Percentiles rank a stretch among this genome's conserved stretches.
Conservation (phyloP, 2,888 invertebrate genomes). For the Mylabris sibirica region DNA sequence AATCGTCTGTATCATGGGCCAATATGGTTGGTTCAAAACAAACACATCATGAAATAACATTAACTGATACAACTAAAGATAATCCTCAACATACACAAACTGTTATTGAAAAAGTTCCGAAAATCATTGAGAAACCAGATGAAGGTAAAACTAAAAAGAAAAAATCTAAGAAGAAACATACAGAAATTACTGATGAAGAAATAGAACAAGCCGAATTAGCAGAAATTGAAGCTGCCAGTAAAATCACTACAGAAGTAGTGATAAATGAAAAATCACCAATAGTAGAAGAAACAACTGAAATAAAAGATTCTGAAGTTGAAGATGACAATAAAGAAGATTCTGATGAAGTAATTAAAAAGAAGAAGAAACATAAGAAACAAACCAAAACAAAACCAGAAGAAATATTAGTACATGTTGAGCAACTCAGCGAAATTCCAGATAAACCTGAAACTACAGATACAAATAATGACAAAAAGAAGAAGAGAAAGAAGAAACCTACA, state of each 20-base stretch:
- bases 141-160: conserved; percentile 25
- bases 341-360: neutral
- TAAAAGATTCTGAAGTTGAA: neutral
- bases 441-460: conserved; percentile 5
- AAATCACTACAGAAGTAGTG: neutral
- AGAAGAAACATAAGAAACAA: conserved; percentile 1
- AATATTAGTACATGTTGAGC: neutral
- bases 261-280: neutral
- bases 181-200: conserved; percentile 17
- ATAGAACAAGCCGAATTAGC: neutral
- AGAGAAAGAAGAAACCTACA: conserved; percentile 16
- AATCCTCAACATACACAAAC: conserved; percentile 23
- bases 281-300: neutral
- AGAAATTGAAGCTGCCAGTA: conserved; percentile 1
- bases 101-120: conserved; percentile 20
- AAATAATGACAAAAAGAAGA: conserved; percentile 21
- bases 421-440: neutral
- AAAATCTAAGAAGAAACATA: conserved; percentile 31
- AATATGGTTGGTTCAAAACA: conserved; percentile 18
- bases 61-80: conserved; percentile 29
- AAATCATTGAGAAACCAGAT: neutral
- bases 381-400: neutral
- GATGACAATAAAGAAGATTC: neutral
- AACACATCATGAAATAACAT: conserved; percentile 32
- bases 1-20: neutral